A percentile compares a stretch with the other conserved stretches of the same genome.
Evolutionary conservation across 2,797 vertebrate species (phyloP).

Genomic region (Glyptemys insculpta): DNA sequence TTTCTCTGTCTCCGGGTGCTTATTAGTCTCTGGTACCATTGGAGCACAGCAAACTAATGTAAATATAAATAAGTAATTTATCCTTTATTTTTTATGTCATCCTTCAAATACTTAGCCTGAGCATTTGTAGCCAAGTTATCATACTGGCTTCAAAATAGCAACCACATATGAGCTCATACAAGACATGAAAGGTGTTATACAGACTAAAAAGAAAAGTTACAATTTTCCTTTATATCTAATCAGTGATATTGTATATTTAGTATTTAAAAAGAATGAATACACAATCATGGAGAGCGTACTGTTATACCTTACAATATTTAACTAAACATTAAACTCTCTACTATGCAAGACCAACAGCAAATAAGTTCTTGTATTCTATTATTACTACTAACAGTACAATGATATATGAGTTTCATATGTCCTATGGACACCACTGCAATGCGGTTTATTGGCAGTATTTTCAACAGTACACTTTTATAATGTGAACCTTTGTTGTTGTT

Average conservation of each 20-base stretch:
- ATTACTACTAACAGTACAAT: constrained; percentile 41
- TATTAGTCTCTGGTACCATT: constrained; percentile 29
- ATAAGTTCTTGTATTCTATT: constrained; percentile 17
- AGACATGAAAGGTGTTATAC: background rate
- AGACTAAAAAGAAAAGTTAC: constrained; percentile 27
- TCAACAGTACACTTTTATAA: constrained; percentile 47
- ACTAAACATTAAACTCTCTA: background rate
- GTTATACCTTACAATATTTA: background rate
- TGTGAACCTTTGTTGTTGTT: constrained; percentile 58
- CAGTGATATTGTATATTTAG: background rate
- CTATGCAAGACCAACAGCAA: background rate
- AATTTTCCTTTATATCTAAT: background rate
- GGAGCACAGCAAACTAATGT: constrained; percentile 25
- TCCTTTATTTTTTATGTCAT: constrained; percentile 1
- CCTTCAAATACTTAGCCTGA: constrained; percentile 16
- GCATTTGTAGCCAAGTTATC: background rate
- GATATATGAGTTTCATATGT: constrained; percentile 58
- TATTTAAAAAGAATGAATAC: background rate
- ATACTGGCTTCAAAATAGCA: background rate
- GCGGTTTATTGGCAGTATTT: constrained; percentile 63
- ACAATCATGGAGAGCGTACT: background rate
- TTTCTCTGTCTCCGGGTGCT: constrained; percentile 35
- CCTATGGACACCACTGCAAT: constrained; percentile 57
- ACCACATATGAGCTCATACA: background rate
- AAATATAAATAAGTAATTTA: constrained; percentile 48